Evolutionary conservation across 2,113 vertebrate genomes (phyloP).

Genomic region (Danio rerio): DNA sequence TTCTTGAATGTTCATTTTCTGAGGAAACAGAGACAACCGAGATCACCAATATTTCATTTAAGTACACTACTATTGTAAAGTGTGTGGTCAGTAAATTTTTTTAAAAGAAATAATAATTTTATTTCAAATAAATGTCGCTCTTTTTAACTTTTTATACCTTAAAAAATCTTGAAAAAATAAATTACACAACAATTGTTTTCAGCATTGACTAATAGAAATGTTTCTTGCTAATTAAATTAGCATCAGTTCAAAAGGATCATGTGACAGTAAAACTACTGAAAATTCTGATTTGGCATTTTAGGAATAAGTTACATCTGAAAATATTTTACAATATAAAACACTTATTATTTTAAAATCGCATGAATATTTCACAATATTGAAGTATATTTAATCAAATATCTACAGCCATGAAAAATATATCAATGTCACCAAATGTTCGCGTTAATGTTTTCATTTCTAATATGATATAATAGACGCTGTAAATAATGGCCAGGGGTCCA

Average conservation of each 20-base stretch:
- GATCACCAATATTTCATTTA: neutral
- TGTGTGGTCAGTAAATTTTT: neutral
- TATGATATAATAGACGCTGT: neutral
- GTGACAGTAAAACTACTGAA: no score
- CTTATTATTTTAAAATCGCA: no score
- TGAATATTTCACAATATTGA: neutral
- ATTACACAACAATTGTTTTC: no score
- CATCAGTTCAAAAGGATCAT: no score
- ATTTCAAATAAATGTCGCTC: neutral
- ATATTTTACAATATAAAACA: no score
- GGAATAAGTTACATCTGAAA: no score
- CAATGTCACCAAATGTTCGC: neutral
- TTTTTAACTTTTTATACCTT: no score
- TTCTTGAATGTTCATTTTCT: slow-evolving; percentile 96
- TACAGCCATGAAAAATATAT: neutral
- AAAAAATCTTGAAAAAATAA: no score
- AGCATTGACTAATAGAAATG: no score
- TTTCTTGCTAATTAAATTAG: no score
- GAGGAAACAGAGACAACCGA: slow-evolving; percentile 56
- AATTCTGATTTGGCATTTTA: no score
- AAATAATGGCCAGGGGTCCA: no score
- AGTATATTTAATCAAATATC: neutral
- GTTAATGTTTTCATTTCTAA: neutral
- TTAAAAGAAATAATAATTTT: neutral
- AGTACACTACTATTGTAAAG: neutral